Evolutionary conservation across 2,888 invertebrate genomes (phyloP).

Genomic region (Physocephala rufipes): DNA sequence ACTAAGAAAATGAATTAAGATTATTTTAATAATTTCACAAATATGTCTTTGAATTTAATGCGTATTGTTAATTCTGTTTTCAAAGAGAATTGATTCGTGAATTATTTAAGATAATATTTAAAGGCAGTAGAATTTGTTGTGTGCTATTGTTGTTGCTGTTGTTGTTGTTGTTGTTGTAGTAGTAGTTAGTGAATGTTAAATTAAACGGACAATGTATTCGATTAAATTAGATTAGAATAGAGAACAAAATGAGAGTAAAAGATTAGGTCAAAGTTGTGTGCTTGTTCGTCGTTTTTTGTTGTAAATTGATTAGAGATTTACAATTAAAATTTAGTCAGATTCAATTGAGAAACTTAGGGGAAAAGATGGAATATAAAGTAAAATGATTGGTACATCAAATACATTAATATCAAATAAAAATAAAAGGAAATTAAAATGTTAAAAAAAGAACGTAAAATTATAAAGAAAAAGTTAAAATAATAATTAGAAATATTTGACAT

Average conservation of each 20-base stretch:
- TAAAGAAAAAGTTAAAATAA: no score
- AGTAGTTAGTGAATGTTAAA: constrained; percentile 1
- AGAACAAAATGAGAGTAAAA: neutral
- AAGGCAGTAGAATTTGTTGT: neutral
- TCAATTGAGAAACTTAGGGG: neutral
- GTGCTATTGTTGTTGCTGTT: neutral
- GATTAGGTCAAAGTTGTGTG: constrained; percentile 11
- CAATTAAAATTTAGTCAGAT: constrained; percentile 7
- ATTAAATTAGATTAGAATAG: neutral
- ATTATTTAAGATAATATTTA: no score
- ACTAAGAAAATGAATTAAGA: no score
- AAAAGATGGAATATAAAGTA: neutral
- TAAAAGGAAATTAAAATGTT: neutral
- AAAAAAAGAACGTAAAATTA: neutral
- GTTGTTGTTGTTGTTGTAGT: constrained; percentile 8
- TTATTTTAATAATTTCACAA: no score
- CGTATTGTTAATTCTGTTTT: no score
- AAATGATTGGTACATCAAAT: neutral
- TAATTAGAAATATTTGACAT: no score
- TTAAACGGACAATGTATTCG: neutral
- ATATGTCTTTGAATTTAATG: no score
- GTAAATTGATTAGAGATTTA: constrained; percentile 18
- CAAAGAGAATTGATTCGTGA: no score
- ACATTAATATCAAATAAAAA: no score
- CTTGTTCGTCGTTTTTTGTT: neutral